phyloP scores from a whole-genome alignment of 2,113 vertebrate species.

The Eurypyga helias region DNA sequence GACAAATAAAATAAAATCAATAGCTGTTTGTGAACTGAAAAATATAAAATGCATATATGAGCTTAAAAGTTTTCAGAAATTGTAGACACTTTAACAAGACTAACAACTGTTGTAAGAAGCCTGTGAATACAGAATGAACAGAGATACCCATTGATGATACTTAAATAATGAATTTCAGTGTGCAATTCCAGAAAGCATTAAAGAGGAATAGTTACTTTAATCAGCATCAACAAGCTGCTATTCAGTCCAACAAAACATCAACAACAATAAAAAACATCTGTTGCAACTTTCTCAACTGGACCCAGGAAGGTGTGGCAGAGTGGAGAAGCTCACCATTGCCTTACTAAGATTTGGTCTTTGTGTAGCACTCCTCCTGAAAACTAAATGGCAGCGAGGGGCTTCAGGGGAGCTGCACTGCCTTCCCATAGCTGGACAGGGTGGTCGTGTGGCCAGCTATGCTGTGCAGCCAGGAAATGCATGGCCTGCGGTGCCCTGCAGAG shows the following conservation, averaged over 20 bases:
- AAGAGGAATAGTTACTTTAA: background rate
- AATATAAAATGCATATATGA: background rate
- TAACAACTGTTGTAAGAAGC: background rate
- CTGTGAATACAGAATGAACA: background rate
- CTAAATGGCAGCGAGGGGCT: rapidly evolving
- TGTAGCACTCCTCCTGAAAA: background rate
- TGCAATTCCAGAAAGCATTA: background rate
- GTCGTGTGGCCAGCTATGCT: rapidly evolving
- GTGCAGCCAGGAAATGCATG: rapidly evolving
- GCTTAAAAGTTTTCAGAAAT: background rate
- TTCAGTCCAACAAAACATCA: background rate
- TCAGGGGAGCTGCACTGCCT: background rate
- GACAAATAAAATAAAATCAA: background rate
- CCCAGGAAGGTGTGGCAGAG: rapidly evolving
- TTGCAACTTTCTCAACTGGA: background rate
- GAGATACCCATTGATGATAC: background rate
- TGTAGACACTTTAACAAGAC: background rate
- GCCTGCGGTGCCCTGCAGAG: rapidly evolving
- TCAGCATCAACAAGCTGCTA: background rate
- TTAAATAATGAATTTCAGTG: background rate
- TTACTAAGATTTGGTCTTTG: background rate
- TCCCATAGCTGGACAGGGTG: too few relatives aligned
- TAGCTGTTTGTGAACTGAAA: background rate
- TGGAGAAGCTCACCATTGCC: background rate
- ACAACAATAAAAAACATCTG: background rate